Base-by-base conservation (phyloP, 2,797 vertebrate genomes). In the Cryptoprocta ferox region DNA sequence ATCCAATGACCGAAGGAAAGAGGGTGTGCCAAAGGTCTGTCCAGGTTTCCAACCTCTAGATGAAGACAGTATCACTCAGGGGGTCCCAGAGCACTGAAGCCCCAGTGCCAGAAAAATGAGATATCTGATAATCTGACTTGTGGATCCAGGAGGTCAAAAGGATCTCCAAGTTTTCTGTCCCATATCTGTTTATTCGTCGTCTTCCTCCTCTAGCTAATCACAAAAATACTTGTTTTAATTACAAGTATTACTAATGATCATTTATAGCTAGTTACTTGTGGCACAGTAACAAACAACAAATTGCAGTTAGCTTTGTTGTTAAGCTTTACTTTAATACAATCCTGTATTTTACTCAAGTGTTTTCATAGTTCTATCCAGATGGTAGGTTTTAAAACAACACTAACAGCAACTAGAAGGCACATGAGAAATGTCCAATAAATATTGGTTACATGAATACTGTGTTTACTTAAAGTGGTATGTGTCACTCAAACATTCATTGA, bases 361-460 rank as follows among this genome's bases (percentile, higher is more conserved):
- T 95, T 96, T 94, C 15, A 78, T 26, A 80, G 42, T 80, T 80
- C 16, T 63, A 15, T 83, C 89, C 21, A 56, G 65, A 68, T 48
- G 32, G 50, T 35, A 93, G 26, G 65, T 93, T 97, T 90, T 71
- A 91, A 84, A 96, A 93, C 45, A 76, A 92, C 26, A 83, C n/a
- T 30, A 91, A 50, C 26, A 94, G 68, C 65, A 80, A 61, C 28
- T 50, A 92, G 19, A 92, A 45, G 18, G 39, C 80, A 83, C 9
- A 86, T 42, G 12, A 90, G 89, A 95, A 82, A 94, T 76, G 37
- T 1, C 39, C 65, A 79, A 30, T 11, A 80, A 84, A 84, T 48
- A 78, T 1, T 53, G 6, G 80, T 7, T 95, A 59, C 16, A 87
- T 94, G 61, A 88, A 81, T n/a, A 79, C 12, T 59, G 30, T 78